Percentiles rank a stretch among this genome's conserved stretches.
Evolutionary conservation across 2,113 vertebrate species (phyloP).

Genomic region (Sphyrna mokarran): DNA sequence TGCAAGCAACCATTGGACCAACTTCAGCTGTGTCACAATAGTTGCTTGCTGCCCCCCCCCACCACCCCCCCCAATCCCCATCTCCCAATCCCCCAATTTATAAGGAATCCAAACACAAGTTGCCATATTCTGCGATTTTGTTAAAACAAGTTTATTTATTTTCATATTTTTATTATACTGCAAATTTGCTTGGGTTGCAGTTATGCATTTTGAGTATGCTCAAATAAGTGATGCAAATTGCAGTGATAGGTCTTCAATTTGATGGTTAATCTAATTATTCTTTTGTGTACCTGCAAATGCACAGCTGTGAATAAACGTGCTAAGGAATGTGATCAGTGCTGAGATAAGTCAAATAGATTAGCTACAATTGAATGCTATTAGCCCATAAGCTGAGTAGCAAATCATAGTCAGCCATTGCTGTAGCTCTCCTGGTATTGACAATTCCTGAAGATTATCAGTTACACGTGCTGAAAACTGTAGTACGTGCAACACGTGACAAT

Average conservation of each 20-base stretch:
- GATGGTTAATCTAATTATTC: not conserved
- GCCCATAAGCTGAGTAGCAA: not conserved
- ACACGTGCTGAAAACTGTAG: not conserved
- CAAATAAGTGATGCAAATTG: not conserved
- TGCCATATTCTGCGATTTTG: not conserved
- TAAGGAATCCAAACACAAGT: not conserved
- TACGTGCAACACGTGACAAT: not conserved
- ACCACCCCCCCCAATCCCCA: too few relatives aligned
- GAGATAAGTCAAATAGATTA: not conserved
- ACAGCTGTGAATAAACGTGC: not conserved
- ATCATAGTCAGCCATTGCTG: too few relatives aligned
- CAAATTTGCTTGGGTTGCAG: not conserved
- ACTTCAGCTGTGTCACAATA: not conserved
- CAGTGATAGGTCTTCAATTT: not conserved
- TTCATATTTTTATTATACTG: not conserved
- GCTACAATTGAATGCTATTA: not conserved
- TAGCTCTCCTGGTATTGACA: not conserved
- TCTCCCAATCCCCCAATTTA: not conserved
- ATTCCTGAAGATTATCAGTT: not conserved
- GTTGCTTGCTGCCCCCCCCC: not conserved
- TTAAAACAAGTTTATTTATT: not conserved
- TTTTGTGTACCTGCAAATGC: not conserved
- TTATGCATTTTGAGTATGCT: too few relatives aligned
- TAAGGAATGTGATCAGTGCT: not conserved
- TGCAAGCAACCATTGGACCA: too few relatives aligned